A percentile compares a stretch with the other conserved stretches of the same genome.
Conservation (phyloP, 2,797 vertebrate species). For the Aratinga solstitialis region DNA sequence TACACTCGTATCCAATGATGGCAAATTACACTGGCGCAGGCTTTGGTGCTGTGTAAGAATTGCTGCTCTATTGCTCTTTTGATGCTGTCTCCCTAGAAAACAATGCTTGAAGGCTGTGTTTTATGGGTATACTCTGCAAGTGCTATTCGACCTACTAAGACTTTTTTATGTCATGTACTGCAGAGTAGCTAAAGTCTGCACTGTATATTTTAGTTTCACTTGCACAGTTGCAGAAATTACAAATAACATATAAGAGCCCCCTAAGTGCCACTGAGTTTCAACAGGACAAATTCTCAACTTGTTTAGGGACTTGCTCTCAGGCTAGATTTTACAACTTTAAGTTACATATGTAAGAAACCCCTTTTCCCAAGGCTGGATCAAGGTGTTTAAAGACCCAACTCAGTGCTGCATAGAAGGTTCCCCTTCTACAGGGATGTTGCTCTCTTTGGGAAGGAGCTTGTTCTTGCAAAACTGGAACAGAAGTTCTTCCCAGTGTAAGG, state of each 20-base stretch:
- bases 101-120: not conserved
- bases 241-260: accelerated
- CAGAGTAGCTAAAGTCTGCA: not conserved
- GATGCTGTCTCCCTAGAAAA: not conserved
- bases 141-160: accelerated
- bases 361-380: not conserved
- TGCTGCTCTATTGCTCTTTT: not conserved
- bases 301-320: not conserved
- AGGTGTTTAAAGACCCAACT: not conserved
- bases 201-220: accelerated
- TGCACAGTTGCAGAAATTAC: accelerated
- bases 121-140: accelerated
- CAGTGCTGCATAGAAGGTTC: not conserved
- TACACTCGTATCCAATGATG: not conserved
- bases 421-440: accelerated
- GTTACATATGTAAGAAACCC: not conserved
- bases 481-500: not conserved
- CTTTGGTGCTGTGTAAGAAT: not conserved
- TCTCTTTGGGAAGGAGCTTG: not conserved
- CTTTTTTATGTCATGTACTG: not conserved
- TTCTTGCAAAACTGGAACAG: not conserved
- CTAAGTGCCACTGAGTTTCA: not conserved
- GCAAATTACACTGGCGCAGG: not conserved
- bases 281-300: accelerated
- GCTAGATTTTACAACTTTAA: not conserved